A percentile compares a stretch with the other conserved stretches of the same genome.
Evolutionary conservation across 1,140 invertebrate species (phyloP).

Genomic region (Drosophila miranda): DNA sequence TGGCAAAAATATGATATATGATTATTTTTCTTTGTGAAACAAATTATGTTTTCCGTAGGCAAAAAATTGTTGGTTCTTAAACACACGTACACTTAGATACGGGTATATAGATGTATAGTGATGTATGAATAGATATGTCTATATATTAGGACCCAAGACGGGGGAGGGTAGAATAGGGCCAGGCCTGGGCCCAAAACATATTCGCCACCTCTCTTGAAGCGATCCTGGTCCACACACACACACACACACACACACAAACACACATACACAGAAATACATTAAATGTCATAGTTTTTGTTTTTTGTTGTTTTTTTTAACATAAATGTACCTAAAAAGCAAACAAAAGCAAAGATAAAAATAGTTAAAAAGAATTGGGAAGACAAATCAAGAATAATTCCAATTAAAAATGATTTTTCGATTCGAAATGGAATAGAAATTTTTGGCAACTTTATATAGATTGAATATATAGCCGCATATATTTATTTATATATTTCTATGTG

Average conservation of each 20-base stretch:
- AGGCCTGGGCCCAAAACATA: no score
- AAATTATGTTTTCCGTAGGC: no score
- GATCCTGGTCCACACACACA: not conserved
- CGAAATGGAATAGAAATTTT: constrained; percentile 8
- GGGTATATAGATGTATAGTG: no score
- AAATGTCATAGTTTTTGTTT: constrained; percentile 27
- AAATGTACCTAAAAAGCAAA: constrained; percentile 49
- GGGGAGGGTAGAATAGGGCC: no score
- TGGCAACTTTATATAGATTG: not conserved
- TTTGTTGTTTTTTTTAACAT: constrained; percentile 33
- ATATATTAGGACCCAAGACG: no score
- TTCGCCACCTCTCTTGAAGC: no score
- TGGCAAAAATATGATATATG: no score
- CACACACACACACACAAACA: constrained; percentile 14
- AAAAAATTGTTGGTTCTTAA: no score
- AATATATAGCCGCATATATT: constrained; percentile 11
- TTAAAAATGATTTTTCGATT: constrained; percentile 23
- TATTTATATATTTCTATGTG: constrained; percentile 39
- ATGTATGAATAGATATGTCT: no score
- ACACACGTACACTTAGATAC: constrained; percentile 5
- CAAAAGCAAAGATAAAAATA: constrained; percentile 14
- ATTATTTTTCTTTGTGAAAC: no score
- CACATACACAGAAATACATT: constrained; percentile 30
- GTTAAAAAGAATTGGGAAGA: constrained; percentile 4
- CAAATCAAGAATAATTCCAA: constrained; percentile 19